A percentile compares a stretch with the other conserved stretches of the same genome.
phyloP scores from a whole-genome alignment of 2,888 invertebrate genomes.

The Papilio gigon region DNA sequence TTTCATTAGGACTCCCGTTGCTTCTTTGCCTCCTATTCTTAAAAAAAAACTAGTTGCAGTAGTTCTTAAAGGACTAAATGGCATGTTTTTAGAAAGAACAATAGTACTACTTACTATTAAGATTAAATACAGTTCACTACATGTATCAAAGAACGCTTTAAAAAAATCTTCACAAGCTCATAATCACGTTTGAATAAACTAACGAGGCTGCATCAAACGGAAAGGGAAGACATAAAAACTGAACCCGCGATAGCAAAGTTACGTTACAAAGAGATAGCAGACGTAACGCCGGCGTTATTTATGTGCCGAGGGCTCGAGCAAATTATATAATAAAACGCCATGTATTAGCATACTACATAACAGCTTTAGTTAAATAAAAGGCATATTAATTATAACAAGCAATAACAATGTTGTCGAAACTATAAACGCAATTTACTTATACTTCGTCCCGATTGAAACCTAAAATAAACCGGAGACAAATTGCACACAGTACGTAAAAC shows the following conservation, averaged over 20 bases:
- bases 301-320: conserved; percentile 18
- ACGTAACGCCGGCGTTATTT: conserved; percentile 29
- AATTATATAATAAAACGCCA: conserved; percentile 21
- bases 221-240: conserved; percentile 45
- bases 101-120: not conserved
- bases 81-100: not conserved
- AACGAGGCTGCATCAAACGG: conserved; percentile 41
- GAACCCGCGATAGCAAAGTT: conserved; percentile 41
- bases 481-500: not conserved
- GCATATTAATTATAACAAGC: too few relatives aligned
- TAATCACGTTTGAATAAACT: conserved; percentile 23
- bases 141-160: not conserved
- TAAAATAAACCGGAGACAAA: too few relatives aligned
- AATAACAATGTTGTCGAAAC: too few relatives aligned
- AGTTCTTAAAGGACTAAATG: too few relatives aligned
- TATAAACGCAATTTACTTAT: too few relatives aligned
- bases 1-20: too few relatives aligned
- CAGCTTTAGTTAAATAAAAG: not conserved
- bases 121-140: not conserved
- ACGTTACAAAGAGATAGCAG: conserved; percentile 39
- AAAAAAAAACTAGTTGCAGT: too few relatives aligned
- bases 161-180: not conserved
- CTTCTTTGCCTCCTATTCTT: too few relatives aligned
- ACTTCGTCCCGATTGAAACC: too few relatives aligned
- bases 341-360: not conserved